Percentiles rank a stretch among this genome's conserved stretches.
phyloP scores from a whole-genome alignment of 2,113 vertebrate species.

The Archilochus colubris region DNA sequence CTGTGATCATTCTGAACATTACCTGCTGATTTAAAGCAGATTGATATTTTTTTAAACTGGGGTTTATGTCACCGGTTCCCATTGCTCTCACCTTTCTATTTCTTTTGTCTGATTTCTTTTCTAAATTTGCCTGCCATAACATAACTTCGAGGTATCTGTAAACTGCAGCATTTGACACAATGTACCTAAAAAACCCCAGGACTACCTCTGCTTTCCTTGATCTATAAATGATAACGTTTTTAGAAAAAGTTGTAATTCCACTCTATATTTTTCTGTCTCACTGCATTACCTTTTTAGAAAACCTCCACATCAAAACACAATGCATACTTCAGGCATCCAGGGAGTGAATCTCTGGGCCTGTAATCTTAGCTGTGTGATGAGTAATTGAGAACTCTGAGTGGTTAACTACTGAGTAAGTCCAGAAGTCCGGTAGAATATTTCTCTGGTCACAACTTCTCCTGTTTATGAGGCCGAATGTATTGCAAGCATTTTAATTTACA shows the following conservation, averaged over 20 bases:
- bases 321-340: neutral
- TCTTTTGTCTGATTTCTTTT: neutral
- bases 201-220: neutral
- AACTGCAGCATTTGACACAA: neutral
- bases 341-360: neutral
- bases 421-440: neutral
- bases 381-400: slow-evolving; percentile 1
- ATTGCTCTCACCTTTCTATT: neutral
- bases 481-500: neutral
- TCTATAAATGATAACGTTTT: neutral
- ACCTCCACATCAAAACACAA: neutral
- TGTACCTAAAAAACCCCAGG: neutral
- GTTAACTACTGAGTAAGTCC: neutral
- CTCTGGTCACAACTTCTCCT: neutral
- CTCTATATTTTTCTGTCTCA: neutral
- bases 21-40: neutral
- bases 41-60: neutral
- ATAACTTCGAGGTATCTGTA: neutral
- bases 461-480: neutral
- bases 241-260: neutral
- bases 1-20: neutral
- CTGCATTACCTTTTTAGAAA: neutral
- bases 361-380: neutral
- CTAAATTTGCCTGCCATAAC: neutral
- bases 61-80: neutral